Base-by-base conservation (phyloP, 1,140 invertebrate species). In the Camponotus floridanus region DNA sequence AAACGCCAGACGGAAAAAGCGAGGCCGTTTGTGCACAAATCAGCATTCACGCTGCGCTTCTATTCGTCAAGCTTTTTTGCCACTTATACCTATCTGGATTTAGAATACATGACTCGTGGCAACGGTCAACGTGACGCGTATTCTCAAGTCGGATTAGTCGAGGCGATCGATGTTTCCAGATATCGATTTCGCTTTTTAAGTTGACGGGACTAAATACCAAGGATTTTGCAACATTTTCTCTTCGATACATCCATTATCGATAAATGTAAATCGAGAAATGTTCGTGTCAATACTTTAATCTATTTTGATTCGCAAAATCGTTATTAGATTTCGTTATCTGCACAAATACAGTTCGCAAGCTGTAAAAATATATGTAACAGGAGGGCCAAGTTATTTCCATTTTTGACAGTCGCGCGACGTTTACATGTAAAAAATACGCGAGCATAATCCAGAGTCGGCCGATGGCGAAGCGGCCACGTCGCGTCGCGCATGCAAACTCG, bases 401-500 rank as follows among this genome's bases (percentile, higher is more conserved):
- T 83, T 83, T 33, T 36, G 55, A 18, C 55, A 31, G 15, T 39
- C 21, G 15, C 26, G 68, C 68, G 15, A 21, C 51, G 45, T 59
- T 36, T 39, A 8, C 64, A 39, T 18, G 45, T 80, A 57, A 83
- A 83, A 74, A 83, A 74, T 83, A 74, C 68, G 61, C 68, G 83
- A 89, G 79, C 48, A 74, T 89, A 88, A 88, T 89, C 85, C 71
- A 62, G 62, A 48, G 11, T 15, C 11, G 31, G 9, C 61, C 45
- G 88, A 81, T 67, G 45, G 81, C 70, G 87, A 87, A 85, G 68
- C 74, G 83, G 45, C 15, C 48, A 33, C 79, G 71, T 78, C 73
- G 74, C 70, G 73, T 86, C 88, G 87, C 51, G 61, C 73, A 84
- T 65, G 87, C 55, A 71, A 86, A 76, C 76, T 88, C 87, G 76